Evolutionary conservation across 2,113 vertebrate species (phyloP).

Genomic region (Triplophysa rosa): DNA sequence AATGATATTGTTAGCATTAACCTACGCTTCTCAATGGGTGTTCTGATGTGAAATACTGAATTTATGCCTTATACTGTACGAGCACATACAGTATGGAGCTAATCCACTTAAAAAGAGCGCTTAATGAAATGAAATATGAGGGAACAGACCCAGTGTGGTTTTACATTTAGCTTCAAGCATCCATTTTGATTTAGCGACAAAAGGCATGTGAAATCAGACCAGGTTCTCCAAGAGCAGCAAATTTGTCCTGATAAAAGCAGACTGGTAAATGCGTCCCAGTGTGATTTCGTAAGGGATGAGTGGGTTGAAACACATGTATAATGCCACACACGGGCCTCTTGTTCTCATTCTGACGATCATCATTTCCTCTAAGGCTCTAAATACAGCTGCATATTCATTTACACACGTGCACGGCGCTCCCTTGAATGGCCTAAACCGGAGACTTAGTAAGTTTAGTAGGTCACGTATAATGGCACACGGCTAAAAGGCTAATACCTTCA

Average conservation of each 20-base stretch:
- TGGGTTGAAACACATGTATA: slow-evolving; percentile 4
- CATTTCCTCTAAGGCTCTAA: background rate
- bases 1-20: slow-evolving; percentile 50
- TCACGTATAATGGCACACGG: slow-evolving; percentile 3
- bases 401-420: background rate
- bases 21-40: slow-evolving; percentile 16
- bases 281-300: slow-evolving; percentile 1
- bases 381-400: slow-evolving; percentile 25
- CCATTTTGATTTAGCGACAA: slow-evolving; percentile 35
- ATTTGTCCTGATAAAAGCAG: slow-evolving; percentile 1
- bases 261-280: background rate
- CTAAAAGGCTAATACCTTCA: slow-evolving; percentile 13
- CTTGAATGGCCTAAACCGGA: background rate
- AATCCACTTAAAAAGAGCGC: slow-evolving; percentile 49
- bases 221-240: slow-evolving; percentile 8
- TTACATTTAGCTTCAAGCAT: slow-evolving; percentile 34
- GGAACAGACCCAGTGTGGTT: slow-evolving; percentile 21
- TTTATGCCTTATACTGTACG: slow-evolving; percentile 24
- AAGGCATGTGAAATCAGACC: slow-evolving; percentile 30
- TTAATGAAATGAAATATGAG: slow-evolving; percentile 43
- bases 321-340: background rate
- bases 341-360: slow-evolving; percentile 22
- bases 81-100: slow-evolving; percentile 19
- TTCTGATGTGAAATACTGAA: slow-evolving; percentile 37
- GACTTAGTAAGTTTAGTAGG: background rate